Evolutionary conservation across 2,797 vertebrate genomes (phyloP), one percentile per base, ranked within the genome.

Genomic region (Pseudochaenichthys georgianus): DNA sequence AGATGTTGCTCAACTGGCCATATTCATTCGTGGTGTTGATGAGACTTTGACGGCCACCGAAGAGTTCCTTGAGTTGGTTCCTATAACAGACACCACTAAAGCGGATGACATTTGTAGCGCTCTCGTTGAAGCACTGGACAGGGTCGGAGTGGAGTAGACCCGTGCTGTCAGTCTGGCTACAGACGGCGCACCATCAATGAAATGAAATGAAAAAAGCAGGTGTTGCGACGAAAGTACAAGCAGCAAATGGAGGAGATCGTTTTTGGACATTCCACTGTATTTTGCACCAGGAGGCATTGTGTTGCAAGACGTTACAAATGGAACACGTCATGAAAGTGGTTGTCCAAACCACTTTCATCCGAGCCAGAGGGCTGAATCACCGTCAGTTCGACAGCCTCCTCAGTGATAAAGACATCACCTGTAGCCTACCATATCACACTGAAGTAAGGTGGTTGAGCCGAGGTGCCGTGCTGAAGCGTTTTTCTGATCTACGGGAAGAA

Each of bases 31-130:
- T 23, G 23, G 23, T 23, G 23, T 23, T 23, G 23, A 23, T 23
- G 23, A 23, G 23, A 23, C 23, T 23, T 3, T 23, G 23, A 23
- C 23, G 3, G 76, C 80, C 6, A 87, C 89, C 0, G 77, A 92
- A 53, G 87, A 91, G 47, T 87, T 90, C 5, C 3, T 93, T 42
- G 85, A 89, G 16, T 83, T 90, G 0, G 88, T 91, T 52, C 90
- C 87, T 5, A 81, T 86, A 82, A 87, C 2, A 47, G 72, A 3
- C 77, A 19, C 88, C 88, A 4, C 75, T 5, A 34, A 4, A 34
- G 31, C 3, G 0, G 59, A 73, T 0, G 79, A 89, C 69, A 50
- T 85, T 1, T 84, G 89, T 55, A 13, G 1, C 47, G 0, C 23
- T 7, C 10, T 79, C 23, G 23, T 23, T 23, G 23, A 23, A 23